Conservation (phyloP, 1,140 invertebrate genomes). For the Eufriesea mexicana region DNA sequence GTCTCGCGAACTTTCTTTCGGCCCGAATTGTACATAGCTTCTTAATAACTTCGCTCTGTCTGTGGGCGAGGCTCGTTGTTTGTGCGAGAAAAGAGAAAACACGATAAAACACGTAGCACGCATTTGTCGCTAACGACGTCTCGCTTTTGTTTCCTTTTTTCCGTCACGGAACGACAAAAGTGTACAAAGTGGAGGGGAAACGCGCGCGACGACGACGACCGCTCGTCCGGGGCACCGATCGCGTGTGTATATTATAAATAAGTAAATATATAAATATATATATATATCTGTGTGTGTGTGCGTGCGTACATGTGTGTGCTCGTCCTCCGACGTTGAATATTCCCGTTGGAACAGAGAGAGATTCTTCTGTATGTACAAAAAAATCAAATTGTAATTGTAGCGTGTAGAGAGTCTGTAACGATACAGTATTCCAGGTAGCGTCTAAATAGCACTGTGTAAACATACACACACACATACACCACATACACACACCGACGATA, state of each 20-base stretch:
- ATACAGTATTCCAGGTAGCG: constrained; percentile 76
- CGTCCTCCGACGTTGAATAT: constrained; percentile 56
- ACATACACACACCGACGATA: constrained; percentile 32
- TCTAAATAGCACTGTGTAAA: constrained; percentile 64
- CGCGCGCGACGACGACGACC: background rate
- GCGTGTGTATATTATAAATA: constrained; percentile 11
- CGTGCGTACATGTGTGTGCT: constrained; percentile 24
- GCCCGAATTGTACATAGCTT: constrained; percentile 42
- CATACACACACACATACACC: constrained; percentile 1
- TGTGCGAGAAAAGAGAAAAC: background rate
- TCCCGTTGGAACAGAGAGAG: constrained; percentile 57
- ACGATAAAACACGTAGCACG: background rate
- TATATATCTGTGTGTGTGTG: background rate
- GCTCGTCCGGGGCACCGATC: background rate
- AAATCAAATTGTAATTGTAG: constrained; percentile 79
- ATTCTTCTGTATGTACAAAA: constrained; percentile 77
- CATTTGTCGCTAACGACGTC: background rate
- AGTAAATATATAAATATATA: background rate
- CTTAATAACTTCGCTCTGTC: constrained; percentile 20
- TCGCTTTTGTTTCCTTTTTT: background rate
- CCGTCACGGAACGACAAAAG: background rate
- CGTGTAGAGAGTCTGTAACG: constrained; percentile 70
- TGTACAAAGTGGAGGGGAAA: constrained; percentile 9
- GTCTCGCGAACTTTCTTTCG: background rate
- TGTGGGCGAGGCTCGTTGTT: background rate